phyloP scores from a whole-genome alignment of 1,140 invertebrate genomes.

The Apis laboriosa region DNA sequence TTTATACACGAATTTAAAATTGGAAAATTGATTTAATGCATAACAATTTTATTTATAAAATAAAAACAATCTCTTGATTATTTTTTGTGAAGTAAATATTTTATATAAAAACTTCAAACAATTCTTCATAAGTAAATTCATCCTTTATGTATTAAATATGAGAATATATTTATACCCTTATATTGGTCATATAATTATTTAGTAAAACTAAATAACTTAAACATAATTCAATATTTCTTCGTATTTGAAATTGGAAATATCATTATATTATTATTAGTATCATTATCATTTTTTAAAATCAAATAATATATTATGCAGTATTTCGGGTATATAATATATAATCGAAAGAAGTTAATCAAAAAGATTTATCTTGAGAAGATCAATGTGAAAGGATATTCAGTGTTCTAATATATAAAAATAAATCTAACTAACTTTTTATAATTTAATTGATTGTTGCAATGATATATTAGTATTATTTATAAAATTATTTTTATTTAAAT shows the following conservation, averaged over 20 bases:
- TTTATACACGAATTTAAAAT: background rate
- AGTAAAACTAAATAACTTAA: background rate
- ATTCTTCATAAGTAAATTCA: background rate
- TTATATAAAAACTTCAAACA: background rate
- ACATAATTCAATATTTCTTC: background rate
- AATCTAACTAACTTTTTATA: background rate
- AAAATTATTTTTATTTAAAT: background rate
- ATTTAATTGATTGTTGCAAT: background rate
- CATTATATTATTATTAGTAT: no score
- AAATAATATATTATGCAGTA: background rate
- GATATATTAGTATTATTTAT: background rate
- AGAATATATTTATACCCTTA: no score
- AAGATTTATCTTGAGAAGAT: no score
- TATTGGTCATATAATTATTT: background rate
- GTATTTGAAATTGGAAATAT: background rate
- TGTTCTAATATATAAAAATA: background rate
- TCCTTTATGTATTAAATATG: background rate
- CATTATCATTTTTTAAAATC: background rate
- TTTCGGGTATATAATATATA: background rate
- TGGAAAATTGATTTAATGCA: background rate
- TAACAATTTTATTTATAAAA: no score
- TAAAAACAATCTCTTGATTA: background rate
- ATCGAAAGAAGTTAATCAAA: background rate
- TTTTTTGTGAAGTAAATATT: slow-evolving; percentile 3
- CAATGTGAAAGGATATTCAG: background rate